These are phyloP conservation scores for Spea bombifrons DNA, from an alignment of 2,113 vertebrate species.

Conservation along the genomic window DNA sequence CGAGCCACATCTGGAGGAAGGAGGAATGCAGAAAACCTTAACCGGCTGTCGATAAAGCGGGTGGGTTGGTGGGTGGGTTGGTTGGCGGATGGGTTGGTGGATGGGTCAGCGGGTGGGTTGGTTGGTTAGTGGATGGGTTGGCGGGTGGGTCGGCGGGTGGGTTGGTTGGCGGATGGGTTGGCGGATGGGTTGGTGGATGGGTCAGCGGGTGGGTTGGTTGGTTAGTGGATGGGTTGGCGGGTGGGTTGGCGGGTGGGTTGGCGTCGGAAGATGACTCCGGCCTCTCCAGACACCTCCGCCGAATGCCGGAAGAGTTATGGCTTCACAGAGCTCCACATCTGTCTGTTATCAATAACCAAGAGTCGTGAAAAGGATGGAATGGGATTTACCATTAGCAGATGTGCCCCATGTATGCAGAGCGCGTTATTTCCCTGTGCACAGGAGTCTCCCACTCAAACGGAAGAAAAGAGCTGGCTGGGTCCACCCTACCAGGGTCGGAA, in stretches of 20 bases:
- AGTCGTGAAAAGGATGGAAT: background rate
- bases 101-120: too few relatives aligned
- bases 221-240: background rate
- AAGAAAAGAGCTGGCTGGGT: background rate
- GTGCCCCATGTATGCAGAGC: slow-evolving; percentile 5
- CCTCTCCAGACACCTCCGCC: background rate
- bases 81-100: too few relatives aligned
- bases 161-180: background rate
- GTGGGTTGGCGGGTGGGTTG: background rate
- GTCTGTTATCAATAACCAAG: background rate
- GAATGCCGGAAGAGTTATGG: background rate
- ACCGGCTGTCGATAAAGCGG: too few relatives aligned
- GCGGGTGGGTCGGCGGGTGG: background rate
- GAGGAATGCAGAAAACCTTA: too few relatives aligned
- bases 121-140: too few relatives aligned
- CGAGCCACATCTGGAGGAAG: too few relatives aligned
- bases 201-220: too few relatives aligned
- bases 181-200: too few relatives aligned
- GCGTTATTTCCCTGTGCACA: slow-evolving; percentile 27
- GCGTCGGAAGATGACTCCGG: background rate
- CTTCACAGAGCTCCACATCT: slow-evolving; percentile 18
- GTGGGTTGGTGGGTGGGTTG: too few relatives aligned
- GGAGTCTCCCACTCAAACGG: slow-evolving; percentile 17
- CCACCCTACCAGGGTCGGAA: slow-evolving; percentile 3
- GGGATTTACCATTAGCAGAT: slow-evolving; percentile 23